Evolutionary conservation across 2,113 vertebrate genomes (phyloP), one percentile per base, ranked within the genome.

Genomic region (Gymnarchus niloticus): DNA sequence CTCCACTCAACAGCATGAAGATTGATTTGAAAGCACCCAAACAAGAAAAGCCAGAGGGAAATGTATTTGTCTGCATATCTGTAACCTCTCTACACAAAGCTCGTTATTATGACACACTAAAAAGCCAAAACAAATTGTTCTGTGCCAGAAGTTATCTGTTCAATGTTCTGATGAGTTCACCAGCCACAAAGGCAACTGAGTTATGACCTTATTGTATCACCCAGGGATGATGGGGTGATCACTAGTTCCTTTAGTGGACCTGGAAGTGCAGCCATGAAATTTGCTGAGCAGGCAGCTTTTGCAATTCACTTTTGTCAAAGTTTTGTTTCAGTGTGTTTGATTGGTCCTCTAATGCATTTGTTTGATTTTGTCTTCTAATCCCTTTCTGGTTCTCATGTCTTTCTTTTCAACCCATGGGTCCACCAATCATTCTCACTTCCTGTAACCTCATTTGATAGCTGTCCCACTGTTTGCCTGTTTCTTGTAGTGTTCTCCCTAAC

Each of bases 21-120:
- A 93, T 93, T 92, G 91, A 94, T 94, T 91, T 88, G 86, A 89
- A 89, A 87, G 51, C 90, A 92, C 90, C 90, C 90, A 92, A 92
- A 92, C 90, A 92, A 89, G 89, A 87, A 89, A 89, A 78, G 88
- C 59, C 83, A 85, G 84, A 82, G 87, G 87, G 86, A 86, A 83
- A 87, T 59, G 51, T 81, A 87, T 84, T 89, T 83, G 46, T 84
- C 86, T 86, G 57, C 21, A 78, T 85, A 81, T 88, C 82, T 59
- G 83, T 82, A 84, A 83, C 54, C 86, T 19, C 33, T 84, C 25
- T 65, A 8, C 25, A 69, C 33, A 23, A 73, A 85, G 85, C 37
- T 65, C 84, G 88, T 85, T 89, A 88, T 90, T 90, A 88, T 88
- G 87, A 91, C 90, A 91, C 56, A 86, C 85, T 84, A 85, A 69